Percentiles rank a stretch among this genome's conserved stretches.
These are phyloP conservation scores for Trachelus stipa DNA, from an alignment of 2,888 invertebrate genomes.

Conservation along the genomic window DNA sequence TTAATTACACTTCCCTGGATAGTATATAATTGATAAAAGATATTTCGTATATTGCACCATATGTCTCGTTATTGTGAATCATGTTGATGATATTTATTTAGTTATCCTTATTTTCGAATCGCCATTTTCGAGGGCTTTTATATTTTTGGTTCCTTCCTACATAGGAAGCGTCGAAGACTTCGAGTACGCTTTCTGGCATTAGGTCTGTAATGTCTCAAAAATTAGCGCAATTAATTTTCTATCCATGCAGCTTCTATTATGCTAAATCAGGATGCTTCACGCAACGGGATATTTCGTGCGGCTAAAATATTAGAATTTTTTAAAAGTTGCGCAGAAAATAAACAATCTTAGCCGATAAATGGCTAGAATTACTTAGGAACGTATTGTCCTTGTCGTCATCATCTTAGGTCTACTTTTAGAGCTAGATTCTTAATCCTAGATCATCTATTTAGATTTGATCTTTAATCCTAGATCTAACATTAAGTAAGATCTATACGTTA, in stretches of 20 bases:
- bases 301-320: not conserved
- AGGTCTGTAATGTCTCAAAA: not conserved
- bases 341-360: not conserved
- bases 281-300: not conserved
- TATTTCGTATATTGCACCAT: not conserved
- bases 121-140: not conserved
- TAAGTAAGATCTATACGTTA: not conserved
- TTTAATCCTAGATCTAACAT: not conserved
- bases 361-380: not conserved
- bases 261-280: not conserved
- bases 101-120: not conserved
- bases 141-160: not conserved
- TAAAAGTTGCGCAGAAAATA: not conserved
- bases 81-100: not conserved
- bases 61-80: not conserved
- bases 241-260: not conserved
- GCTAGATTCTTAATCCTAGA: not conserved
- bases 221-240: not conserved
- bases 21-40: not conserved
- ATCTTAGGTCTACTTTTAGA: not conserved
- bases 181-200: not conserved
- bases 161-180: not conserved
- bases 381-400: not conserved
- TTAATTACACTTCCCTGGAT: not conserved
- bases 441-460: not conserved